Evolutionary conservation across 1,140 invertebrate species (phyloP).

Genomic region (Drosophila ohnishii): DNA sequence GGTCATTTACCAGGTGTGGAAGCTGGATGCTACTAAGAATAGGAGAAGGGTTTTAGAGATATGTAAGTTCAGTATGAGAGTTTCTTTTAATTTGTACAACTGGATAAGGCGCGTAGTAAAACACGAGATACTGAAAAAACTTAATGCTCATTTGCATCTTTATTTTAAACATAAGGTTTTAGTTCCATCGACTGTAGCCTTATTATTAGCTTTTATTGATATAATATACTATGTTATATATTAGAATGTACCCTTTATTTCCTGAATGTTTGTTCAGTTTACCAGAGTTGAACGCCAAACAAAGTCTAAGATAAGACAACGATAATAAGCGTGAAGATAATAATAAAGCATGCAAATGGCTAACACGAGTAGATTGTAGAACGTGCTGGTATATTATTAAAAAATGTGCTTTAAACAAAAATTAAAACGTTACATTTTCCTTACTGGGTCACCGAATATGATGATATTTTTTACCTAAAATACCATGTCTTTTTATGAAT

Average conservation of each 20-base stretch:
- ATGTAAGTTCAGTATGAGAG: too few relatives aligned
- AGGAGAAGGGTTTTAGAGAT: too few relatives aligned
- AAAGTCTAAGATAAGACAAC: not conserved
- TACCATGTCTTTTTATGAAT: not conserved
- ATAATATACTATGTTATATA: not conserved
- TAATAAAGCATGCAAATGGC: conserved; percentile 1
- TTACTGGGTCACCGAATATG: not conserved
- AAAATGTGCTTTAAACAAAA: not conserved
- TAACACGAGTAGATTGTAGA: not conserved
- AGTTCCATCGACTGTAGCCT: not conserved
- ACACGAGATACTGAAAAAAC: too few relatives aligned
- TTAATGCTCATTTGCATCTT: not conserved
- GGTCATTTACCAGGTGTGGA: too few relatives aligned
- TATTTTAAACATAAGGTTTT: not conserved
- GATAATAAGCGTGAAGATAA: too few relatives aligned
- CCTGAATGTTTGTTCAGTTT: not conserved
- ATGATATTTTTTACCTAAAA: not conserved
- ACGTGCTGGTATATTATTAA: not conserved
- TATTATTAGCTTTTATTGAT: not conserved
- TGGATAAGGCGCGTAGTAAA: too few relatives aligned
- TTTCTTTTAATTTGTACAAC: too few relatives aligned
- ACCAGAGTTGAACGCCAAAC: not conserved
- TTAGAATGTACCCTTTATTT: not conserved
- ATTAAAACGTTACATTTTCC: not conserved
- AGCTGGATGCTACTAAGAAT: too few relatives aligned